phyloP scores from a whole-genome alignment of 2,113 vertebrate species.

The Naja naja region DNA sequence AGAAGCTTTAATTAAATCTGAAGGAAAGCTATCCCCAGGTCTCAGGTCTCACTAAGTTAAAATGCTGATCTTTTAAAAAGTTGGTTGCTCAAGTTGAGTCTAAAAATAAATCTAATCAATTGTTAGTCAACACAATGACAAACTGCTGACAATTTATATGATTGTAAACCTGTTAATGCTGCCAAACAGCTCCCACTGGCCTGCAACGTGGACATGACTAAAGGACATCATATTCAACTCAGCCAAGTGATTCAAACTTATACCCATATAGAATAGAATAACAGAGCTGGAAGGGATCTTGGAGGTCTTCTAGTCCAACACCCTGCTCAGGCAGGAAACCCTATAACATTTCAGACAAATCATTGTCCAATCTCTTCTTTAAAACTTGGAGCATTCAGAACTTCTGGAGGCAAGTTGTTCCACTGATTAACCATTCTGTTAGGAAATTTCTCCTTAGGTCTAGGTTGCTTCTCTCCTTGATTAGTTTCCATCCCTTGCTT shows the following conservation, averaged over 20 bases:
- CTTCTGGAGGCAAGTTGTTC: no score
- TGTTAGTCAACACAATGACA: not conserved
- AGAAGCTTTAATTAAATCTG: not conserved
- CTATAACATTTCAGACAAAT: no score
- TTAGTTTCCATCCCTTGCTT: no score
- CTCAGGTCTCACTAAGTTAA: not conserved
- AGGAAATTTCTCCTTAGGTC: no score
- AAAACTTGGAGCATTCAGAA: no score
- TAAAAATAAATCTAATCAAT: not conserved
- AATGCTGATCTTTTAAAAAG: not conserved
- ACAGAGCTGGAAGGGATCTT: no score
- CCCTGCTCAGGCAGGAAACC: no score
- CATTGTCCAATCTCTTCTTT: no score
- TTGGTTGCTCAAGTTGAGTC: not conserved
- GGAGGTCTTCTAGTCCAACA: no score
- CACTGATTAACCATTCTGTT: no score
- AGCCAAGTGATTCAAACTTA: not conserved
- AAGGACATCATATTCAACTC: not conserved
- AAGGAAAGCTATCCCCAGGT: not conserved
- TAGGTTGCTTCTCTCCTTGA: no score
- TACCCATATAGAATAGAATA: not conserved
- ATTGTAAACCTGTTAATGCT: not conserved
- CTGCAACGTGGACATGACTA: not conserved
- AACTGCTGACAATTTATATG: not conserved
- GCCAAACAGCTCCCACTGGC: not conserved